Evolutionary conservation across 2,797 vertebrate genomes (phyloP), one percentile per base, ranked within the genome.

Genomic region (Psittacula echo): DNA sequence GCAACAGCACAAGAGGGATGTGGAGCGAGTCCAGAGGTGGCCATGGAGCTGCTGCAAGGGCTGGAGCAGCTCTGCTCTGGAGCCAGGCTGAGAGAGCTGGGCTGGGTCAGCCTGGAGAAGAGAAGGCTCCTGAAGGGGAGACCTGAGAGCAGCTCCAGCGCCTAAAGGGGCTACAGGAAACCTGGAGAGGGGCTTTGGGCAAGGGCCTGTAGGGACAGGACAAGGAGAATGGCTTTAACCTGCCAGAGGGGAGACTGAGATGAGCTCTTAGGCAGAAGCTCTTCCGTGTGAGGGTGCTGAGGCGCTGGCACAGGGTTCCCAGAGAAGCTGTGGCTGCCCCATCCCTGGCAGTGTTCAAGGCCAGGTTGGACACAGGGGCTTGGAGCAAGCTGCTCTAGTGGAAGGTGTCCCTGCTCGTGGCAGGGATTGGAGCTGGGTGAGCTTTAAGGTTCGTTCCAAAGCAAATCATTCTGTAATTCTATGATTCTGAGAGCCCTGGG

Each of bases 1-100:
- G 51, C 51, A 54, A 11, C 51, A 54, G 7, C 51, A 54, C 51
- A 8, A 20, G 51, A 54, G 22, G 29, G n/a, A 50, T 5, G 1
- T 3, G 10, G 48, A 70, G 24, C 0, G 0, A 80, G 37, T 4
- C n/a, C 48, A 45, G 70, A 62, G n/a, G 44, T 51, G 17, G 22
- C 4, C 18, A 50, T 3, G 13, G 32, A 15, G 50, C 3, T 26
- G 50, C 44, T 51, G 42, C 19, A 9, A 75, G 44, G n/a, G 24
- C 30, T 45, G 48, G 56, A 70, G 27, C 37, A 81, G 24, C 29
- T 70, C 27, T 58, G 17, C 30, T 30, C 11, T 10, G 13, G 50
- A 37, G 37, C 62, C 24, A 56, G 68, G 37, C 32, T 62, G 54
- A 5, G 29, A 68, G 20, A 58, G 9, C 0, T 70, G 70, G 32